Evolutionary conservation across 92 coral and sea anemone species (phyloP), one percentile per base, ranked within the genome.

Genomic region (Chrysogorgia sp.): DNA sequence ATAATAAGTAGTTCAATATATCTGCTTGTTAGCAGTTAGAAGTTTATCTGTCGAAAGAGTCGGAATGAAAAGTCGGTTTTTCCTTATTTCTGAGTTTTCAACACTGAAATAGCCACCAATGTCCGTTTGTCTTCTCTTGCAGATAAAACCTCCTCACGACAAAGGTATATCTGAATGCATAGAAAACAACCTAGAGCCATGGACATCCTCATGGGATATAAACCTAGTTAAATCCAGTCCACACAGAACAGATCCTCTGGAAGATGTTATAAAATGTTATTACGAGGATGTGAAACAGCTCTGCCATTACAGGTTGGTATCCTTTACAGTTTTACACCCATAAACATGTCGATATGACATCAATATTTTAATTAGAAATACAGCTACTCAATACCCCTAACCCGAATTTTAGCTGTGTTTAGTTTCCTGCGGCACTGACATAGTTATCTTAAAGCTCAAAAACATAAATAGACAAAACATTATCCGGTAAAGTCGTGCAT

Each of bases 111-210:
- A n/a, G 15, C 23, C 5, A 20, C 21, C 14, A 15, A 12, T 47
- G 56, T 25, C 64, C 14, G 17, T 56, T 25, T 74, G 65, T 24
- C 2, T 45, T 47, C 72, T 33, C 58, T 75, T 34, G n/a, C 75
- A 96, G 99, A 87, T 96, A 48, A 96, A 81, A 77, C 81, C 97
- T 21, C 99, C 99, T 28, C 92, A 92, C 48, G 99, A 96, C 82
- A 96, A 96, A 85, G 90, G 87, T 1, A 88, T 96, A 52, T 92
- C 99, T 20, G 66, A 86, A 67, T 92, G 92, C 71, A 96, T 96
- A 45, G 71, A 74, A 20, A 88, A 96, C 32, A 96, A 96, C 81
- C 88, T 81, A 10, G 71, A 69, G 49, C 99, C 99, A 1, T 96
- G 99, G 99, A 26, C 68, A 25, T 79, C 90, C 32, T 91, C 99